phyloP scores from a whole-genome alignment of 2,113 vertebrate genomes.

The Tiliqua scincoides region DNA sequence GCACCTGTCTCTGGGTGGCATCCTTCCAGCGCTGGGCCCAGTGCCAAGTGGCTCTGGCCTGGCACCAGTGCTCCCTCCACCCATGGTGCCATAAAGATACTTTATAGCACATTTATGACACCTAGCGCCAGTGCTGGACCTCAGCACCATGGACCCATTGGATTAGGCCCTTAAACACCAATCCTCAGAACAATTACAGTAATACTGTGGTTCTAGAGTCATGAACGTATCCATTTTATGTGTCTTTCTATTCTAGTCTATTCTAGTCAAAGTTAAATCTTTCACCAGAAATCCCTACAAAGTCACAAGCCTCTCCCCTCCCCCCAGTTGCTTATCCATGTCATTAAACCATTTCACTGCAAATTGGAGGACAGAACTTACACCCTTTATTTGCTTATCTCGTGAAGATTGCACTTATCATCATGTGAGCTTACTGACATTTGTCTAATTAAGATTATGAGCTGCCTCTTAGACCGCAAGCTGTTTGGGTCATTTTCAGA shows the following conservation, averaged over 20 bases:
- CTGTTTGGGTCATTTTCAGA: not conserved
- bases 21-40: no score
- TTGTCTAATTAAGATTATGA: conserved; percentile 2
- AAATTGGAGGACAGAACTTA: not conserved
- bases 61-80: no score
- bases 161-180: not conserved
- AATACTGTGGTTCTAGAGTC: not conserved
- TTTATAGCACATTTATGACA: no score
- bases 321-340: not conserved
- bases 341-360: not conserved
- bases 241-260: not conserved
- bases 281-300: not conserved
- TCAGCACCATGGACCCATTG: no score
- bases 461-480: not conserved
- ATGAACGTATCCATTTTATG: not conserved
- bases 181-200: not conserved
- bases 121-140: no score
- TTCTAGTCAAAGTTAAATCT: not conserved
- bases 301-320: not conserved
- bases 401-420: not conserved
- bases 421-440: not conserved
- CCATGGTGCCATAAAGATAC: no score
- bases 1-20: no score
- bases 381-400: not conserved
- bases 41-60: no score